These are phyloP conservation scores for Lithobius niger DNA, from an alignment of 1,140 invertebrate genomes.

Conservation along the genomic window DNA sequence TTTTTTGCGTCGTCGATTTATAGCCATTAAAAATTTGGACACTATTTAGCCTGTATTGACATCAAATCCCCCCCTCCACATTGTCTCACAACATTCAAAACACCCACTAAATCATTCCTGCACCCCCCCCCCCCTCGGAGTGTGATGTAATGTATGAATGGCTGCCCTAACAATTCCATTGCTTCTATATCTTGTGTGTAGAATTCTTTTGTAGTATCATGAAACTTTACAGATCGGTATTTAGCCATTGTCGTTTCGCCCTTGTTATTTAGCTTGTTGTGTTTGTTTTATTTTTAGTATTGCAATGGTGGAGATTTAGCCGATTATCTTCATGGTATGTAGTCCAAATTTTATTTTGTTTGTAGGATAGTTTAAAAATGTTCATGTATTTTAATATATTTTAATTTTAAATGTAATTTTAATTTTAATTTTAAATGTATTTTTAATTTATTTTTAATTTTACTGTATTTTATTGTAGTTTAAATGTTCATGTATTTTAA, in stretches of 20 bases:
- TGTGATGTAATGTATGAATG: too few species aligned
- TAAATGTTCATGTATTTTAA: neutral
- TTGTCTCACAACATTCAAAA: too few species aligned
- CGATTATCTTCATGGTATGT: conserved; percentile 79
- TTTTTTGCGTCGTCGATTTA: too few species aligned
- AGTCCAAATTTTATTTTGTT: too few species aligned
- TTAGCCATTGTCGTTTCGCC: neutral
- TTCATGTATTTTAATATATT: conserved; percentile 1
- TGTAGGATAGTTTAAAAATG: neutral
- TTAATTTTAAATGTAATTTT: conserved; percentile 14
- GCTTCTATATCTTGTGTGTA: too few species aligned
- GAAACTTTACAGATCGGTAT: neutral
- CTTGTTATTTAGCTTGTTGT: conserved; percentile 16
- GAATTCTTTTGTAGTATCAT: too few species aligned
- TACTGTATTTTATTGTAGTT: conserved; percentile 12
- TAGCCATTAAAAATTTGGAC: too few species aligned
- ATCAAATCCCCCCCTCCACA: too few species aligned
- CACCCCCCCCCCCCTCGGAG: too few species aligned
- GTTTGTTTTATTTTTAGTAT: conserved; percentile 48
- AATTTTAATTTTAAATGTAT: conserved; percentile 8
- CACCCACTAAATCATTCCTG: too few species aligned
- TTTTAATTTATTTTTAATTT: conserved; percentile 10
- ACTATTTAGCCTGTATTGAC: too few species aligned
- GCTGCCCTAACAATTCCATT: too few species aligned
- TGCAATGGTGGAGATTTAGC: conserved; percentile 98